Conservation (phyloP, 2,113 vertebrate species). For the Hippocampus guttulatus region DNA sequence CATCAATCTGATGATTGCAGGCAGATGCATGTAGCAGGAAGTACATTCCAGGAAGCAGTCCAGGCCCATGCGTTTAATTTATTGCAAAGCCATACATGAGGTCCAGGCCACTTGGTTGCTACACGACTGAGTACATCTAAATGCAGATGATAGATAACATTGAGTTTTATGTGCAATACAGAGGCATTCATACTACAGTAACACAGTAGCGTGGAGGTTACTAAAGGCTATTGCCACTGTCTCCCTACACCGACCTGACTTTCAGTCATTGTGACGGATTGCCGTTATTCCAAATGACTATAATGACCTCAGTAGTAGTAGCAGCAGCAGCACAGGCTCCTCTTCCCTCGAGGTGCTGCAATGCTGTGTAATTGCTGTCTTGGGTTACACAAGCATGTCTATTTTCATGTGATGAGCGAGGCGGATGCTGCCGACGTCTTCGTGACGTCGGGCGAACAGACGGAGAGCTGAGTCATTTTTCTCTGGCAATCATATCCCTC, state of each 20-base stretch:
- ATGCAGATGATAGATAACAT: constrained; percentile 20
- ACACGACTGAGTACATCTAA: constrained; percentile 20
- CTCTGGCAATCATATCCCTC: constrained; percentile 57
- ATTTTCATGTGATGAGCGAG: constrained; percentile 61
- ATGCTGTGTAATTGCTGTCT: constrained; percentile 27
- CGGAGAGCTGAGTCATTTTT: constrained; percentile 62
- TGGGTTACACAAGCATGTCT: constrained; percentile 42
- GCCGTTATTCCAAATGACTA: constrained; percentile 1
- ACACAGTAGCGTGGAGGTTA: not conserved
- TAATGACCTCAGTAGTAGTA: constrained; percentile 1
- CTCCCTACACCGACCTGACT: constrained; percentile 2
- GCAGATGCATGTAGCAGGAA: constrained; percentile 12
- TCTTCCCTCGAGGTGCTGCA: not conserved
- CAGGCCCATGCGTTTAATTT: not conserved
- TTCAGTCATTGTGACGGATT: constrained; percentile 11
- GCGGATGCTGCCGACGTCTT: constrained; percentile 52
- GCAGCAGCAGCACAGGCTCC: not conserved
- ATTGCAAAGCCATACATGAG: constrained; percentile 9
- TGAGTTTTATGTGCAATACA: constrained; percentile 13
- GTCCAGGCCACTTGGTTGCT: constrained; percentile 23
- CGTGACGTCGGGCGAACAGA: constrained; percentile 63
- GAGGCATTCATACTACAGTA: constrained; percentile 9
- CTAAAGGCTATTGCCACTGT: not conserved
- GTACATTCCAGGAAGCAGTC: constrained; percentile 24
- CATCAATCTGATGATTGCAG: constrained; percentile 21